These are phyloP conservation scores for Crenichthys baileyi DNA, from an alignment of 2,797 vertebrate species.

Conservation along the genomic window DNA sequence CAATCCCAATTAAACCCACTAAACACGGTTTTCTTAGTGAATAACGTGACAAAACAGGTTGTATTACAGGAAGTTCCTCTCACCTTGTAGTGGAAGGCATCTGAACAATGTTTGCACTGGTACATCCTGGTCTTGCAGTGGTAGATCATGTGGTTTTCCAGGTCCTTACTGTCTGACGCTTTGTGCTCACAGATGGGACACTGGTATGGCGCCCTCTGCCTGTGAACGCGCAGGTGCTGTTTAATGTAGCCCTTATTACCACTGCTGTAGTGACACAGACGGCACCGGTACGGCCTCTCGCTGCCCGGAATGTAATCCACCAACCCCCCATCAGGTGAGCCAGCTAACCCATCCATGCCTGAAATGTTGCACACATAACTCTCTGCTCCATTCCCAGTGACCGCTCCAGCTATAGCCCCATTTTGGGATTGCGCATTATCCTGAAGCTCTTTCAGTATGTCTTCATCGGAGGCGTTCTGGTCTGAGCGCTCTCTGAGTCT, in stretches of 20 bases:
- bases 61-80: neutral
- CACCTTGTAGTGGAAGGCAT: conserved; percentile 96
- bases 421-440: conserved; percentile 91
- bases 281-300: conserved; percentile 91
- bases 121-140: conserved; percentile 94
- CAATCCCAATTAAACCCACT: neutral
- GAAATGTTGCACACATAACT: conserved; percentile 52
- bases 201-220: conserved; percentile 93
- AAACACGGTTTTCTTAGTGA: neutral
- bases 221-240: conserved; percentile 94
- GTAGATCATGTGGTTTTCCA: conserved; percentile 96
- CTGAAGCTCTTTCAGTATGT: conserved; percentile 94
- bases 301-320: conserved; percentile 89
- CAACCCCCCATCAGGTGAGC: conserved; percentile 73
- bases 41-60: neutral
- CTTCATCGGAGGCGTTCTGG: conserved; percentile 94
- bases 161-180: conserved; percentile 88
- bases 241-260: conserved; percentile 97
- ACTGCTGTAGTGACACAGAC: conserved; percentile 93
- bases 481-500: conserved; percentile 93
- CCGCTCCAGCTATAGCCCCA: conserved; percentile 17
- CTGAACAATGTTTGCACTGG: conserved; percentile 90
- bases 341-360: conserved; percentile 37
- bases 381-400: conserved; percentile 20
- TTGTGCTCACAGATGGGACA: conserved; percentile 98